phyloP scores from a whole-genome alignment of 2,113 vertebrate species.

The Caloenas nicobarica region DNA sequence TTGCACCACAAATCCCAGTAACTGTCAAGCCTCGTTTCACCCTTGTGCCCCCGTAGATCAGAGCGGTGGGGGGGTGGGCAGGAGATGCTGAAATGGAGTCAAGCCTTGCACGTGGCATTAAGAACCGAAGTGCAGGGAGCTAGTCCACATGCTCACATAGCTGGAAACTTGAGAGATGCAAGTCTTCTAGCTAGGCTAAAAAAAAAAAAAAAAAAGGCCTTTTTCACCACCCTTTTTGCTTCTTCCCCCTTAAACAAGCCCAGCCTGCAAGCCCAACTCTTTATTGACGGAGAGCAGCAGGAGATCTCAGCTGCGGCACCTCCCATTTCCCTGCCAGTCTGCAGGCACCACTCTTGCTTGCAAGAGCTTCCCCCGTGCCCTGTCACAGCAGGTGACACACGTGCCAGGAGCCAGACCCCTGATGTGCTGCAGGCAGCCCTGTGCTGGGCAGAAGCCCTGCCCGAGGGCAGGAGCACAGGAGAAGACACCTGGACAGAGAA shows the following conservation, averaged over 20 bases:
- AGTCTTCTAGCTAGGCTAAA: not conserved
- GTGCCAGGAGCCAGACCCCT: not conserved
- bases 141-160: not conserved
- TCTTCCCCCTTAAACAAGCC: not conserved
- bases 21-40: not conserved
- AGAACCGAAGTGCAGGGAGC: not conserved
- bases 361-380: not conserved
- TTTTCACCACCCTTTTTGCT: not conserved
- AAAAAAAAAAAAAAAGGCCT: too few relatives aligned
- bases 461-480: not conserved
- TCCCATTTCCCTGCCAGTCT: not conserved
- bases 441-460: not conserved
- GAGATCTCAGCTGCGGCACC: not conserved
- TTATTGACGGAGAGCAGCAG: not conserved
- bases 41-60: not conserved
- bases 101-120: not conserved
- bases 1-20: not conserved
- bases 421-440: not conserved
- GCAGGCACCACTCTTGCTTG: not conserved
- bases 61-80: not conserved
- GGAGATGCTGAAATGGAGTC: not conserved
- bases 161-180: not conserved
- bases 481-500: not conserved
- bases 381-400: rapidly evolving
- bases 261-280: not conserved